Conservation (phyloP, 2,797 vertebrate species). For the Poecilia velifera region DNA sequence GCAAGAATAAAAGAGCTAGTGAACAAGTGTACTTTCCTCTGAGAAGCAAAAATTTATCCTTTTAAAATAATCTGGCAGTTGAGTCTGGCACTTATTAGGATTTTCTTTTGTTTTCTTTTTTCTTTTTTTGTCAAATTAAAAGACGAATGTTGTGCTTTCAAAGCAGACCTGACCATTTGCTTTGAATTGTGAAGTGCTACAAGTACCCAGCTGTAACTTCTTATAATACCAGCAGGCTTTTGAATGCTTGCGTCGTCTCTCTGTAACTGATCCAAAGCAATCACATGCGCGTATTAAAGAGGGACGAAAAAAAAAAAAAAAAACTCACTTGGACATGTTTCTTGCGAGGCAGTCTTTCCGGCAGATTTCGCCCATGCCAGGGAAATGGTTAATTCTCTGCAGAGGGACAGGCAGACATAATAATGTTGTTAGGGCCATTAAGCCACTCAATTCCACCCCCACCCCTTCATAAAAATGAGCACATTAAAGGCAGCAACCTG, state of each 20-base stretch:
- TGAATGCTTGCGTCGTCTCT: constrained; percentile 23
- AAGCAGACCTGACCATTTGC: constrained; percentile 12
- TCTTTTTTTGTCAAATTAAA: constrained; percentile 7
- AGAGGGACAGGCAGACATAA: constrained; percentile 82
- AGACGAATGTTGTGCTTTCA: constrained; percentile 13
- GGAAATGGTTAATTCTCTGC: constrained; percentile 99
- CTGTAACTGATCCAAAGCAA: constrained; percentile 24
- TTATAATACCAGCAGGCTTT: constrained; percentile 20
- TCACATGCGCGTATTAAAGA: constrained; percentile 21
- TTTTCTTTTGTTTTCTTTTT: constrained; percentile 7
- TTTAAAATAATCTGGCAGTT: constrained; percentile 7
- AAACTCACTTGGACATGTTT: constrained; percentile 99
- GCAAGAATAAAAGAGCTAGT: constrained; percentile 16
- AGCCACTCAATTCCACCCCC: constrained; percentile 76
- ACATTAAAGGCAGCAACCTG: constrained; percentile 82
- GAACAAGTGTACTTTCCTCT: neutral
- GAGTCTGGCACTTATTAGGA: constrained; percentile 3
- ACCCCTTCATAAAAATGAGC: constrained; percentile 74
- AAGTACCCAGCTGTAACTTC: constrained; percentile 29
- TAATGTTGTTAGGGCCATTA: constrained; percentile 81
- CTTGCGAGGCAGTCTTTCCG: constrained; percentile 99
- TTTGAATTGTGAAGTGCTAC: constrained; percentile 19
- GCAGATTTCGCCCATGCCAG: constrained; percentile 99
- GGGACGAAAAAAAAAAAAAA: constrained; percentile 29
- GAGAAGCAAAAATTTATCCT: constrained; percentile 13